Conservation (phyloP, 2,888 invertebrate genomes). For the Nemoura dubitans region DNA sequence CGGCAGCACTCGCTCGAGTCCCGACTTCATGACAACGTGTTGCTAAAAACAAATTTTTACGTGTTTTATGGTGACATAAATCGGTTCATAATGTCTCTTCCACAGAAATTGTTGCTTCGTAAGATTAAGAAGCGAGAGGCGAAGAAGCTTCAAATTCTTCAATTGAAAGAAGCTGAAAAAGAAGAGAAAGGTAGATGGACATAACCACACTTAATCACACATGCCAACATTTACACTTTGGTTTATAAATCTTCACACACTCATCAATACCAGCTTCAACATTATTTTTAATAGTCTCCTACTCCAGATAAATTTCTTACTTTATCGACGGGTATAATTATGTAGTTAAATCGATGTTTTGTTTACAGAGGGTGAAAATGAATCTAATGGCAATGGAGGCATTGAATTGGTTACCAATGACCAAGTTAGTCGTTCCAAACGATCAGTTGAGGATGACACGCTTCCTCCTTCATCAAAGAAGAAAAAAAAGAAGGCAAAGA, state of each 20-base stretch:
- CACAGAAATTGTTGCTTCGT: conserved; percentile 76
- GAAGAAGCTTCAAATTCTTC: conserved; percentile 69
- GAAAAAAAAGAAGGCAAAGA: conserved; percentile 56
- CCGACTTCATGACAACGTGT: background rate
- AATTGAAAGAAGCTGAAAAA: conserved; percentile 65
- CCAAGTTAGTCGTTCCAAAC: background rate
- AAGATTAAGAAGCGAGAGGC: conserved; percentile 83
- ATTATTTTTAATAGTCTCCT: background rate
- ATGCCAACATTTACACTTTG: background rate
- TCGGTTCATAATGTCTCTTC: conserved; percentile 66
- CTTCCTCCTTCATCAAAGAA: conserved; percentile 54
- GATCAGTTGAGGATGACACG: conserved; percentile 15
- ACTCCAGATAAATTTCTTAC: background rate
- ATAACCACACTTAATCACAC: conserved; percentile 22
- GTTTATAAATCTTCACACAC: background rate
- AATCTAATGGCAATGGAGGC: background rate
- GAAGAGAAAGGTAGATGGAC: conserved; percentile 54
- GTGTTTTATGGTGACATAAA: background rate
- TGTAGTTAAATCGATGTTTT: background rate
- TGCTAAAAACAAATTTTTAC: too few relatives aligned
- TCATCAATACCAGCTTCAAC: too few relatives aligned
- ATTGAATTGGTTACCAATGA: conserved; percentile 17
- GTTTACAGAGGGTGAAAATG: background rate
- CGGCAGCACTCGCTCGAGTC: background rate
- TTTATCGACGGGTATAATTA: background rate